A percentile compares a stretch with the other conserved stretches of the same genome.
Evolutionary conservation across 2,113 vertebrate genomes (phyloP).

Genomic region (Acrocephalus kingi): DNA sequence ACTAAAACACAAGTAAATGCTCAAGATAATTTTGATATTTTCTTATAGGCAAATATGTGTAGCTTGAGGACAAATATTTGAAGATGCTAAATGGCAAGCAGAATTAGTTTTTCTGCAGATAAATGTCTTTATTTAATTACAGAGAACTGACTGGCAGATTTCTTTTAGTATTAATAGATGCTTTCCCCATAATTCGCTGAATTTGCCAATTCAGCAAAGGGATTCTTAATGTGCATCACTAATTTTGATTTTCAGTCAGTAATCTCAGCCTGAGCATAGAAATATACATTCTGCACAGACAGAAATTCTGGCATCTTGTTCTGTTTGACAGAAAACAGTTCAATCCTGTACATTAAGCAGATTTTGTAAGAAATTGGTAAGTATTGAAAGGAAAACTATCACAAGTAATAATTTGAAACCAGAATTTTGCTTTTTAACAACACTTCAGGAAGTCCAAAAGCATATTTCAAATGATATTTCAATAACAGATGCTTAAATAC

Average conservation of each 20-base stretch:
- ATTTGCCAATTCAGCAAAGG: neutral
- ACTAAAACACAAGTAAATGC: neutral
- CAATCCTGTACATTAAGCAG: constrained; percentile 4
- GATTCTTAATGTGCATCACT: neutral
- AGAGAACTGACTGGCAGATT: neutral
- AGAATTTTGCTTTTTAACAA: constrained; percentile 13
- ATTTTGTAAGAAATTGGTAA: constrained; percentile 15
- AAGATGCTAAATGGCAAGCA: neutral
- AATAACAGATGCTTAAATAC: constrained; percentile 46
- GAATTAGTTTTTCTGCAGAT: neutral
- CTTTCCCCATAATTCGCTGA: neutral
- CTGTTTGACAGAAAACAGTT: neutral
- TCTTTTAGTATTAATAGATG: neutral
- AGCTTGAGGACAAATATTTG: neutral
- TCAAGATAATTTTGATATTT: neutral
- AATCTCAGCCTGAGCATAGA: neutral
- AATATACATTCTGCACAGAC: neutral
- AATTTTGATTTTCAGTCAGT: neutral
- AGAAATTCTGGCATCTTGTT: neutral
- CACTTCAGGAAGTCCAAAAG: constrained; percentile 16
- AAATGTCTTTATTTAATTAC: neutral
- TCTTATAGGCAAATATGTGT: neutral
- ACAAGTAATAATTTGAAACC: neutral
- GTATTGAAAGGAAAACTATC: neutral
- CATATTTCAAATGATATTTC: constrained; percentile 48